Percentiles rank a stretch among this genome's conserved stretches.
These are phyloP conservation scores for Sebastes hubbsi DNA, from an alignment of 2,797 vertebrate genomes.

Conservation along the genomic window DNA sequence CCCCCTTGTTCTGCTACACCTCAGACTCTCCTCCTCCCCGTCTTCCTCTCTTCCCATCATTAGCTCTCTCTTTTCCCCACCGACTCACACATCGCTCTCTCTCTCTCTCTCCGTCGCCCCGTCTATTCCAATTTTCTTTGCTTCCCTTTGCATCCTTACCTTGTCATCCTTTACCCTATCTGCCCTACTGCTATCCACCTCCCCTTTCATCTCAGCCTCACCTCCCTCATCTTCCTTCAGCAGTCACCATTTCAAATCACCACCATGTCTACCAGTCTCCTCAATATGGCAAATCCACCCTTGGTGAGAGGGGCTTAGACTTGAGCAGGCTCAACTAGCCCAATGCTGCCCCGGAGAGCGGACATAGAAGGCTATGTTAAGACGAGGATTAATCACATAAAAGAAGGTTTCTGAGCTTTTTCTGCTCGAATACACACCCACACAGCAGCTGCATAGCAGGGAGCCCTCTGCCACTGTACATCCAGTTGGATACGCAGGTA, in stretches of 20 bases:
- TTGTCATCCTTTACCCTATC: slow-evolving; percentile 33
- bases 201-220: slow-evolving; percentile 32
- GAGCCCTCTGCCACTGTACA: slow-evolving; percentile 23
- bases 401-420: slow-evolving; percentile 26
- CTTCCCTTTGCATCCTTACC: slow-evolving; percentile 16
- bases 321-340: slow-evolving; percentile 35
- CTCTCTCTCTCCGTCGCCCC: not conserved
- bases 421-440: slow-evolving; percentile 20
- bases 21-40: slow-evolving; percentile 10
- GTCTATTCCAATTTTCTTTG: slow-evolving; percentile 23
- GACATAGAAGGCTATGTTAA: slow-evolving; percentile 44
- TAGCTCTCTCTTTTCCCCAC: slow-evolving; percentile 24
- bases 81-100: not conserved
- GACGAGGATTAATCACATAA: slow-evolving; percentile 66
- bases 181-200: slow-evolving; percentile 8
- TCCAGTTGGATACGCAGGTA: slow-evolving; percentile 60
- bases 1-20: not conserved
- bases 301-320: slow-evolving; percentile 43
- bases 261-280: slow-evolving; percentile 34
- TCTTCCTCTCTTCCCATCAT: slow-evolving; percentile 36
- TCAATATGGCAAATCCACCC: slow-evolving; percentile 49
- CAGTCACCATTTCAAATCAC: slow-evolving; percentile 41
- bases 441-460: slow-evolving; percentile 22
- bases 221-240: slow-evolving; percentile 21
- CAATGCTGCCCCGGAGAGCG: slow-evolving; percentile 21